These are phyloP conservation scores for Disparrhopalites patrizii DNA, from an alignment of 2,888 invertebrate genomes.

Conservation along the genomic window DNA sequence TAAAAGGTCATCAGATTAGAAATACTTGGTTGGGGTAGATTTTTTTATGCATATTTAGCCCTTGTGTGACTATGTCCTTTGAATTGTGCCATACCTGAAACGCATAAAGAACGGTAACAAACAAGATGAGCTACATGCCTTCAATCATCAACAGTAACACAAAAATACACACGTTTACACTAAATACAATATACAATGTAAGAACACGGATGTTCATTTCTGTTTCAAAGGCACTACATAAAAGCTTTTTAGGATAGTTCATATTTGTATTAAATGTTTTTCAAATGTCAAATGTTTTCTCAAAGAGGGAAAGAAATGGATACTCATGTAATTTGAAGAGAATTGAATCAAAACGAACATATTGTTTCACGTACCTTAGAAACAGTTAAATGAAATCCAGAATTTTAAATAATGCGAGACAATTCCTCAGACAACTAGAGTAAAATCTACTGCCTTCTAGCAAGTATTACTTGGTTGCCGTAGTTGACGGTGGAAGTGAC, in stretches of 20 bases:
- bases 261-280: too few species aligned
- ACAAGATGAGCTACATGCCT: not conserved
- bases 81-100: constrained; percentile 38
- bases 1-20: constrained; percentile 17
- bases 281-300: too few species aligned
- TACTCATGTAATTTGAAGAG: not conserved
- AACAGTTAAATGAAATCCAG: constrained; percentile 11
- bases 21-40: constrained; percentile 14
- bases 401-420: not conserved
- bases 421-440: not conserved
- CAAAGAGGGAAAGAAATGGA: not conserved
- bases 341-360: not conserved
- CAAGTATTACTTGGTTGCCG: constrained; percentile 56
- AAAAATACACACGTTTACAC: not conserved
- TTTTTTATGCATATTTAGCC: constrained; percentile 27
- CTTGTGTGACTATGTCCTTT: constrained; percentile 32
- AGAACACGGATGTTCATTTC: not conserved
- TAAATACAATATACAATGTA: not conserved
- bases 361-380: constrained; percentile 1
- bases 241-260: too few species aligned
- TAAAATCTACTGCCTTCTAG: constrained; percentile 1
- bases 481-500: constrained; percentile 59
- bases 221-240: not conserved
- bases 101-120: constrained; percentile 4
- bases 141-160: not conserved